Evolutionary conservation across 2,113 vertebrate species (phyloP), one percentile per base, ranked within the genome.

Genomic region (Bujurquina vittata): DNA sequence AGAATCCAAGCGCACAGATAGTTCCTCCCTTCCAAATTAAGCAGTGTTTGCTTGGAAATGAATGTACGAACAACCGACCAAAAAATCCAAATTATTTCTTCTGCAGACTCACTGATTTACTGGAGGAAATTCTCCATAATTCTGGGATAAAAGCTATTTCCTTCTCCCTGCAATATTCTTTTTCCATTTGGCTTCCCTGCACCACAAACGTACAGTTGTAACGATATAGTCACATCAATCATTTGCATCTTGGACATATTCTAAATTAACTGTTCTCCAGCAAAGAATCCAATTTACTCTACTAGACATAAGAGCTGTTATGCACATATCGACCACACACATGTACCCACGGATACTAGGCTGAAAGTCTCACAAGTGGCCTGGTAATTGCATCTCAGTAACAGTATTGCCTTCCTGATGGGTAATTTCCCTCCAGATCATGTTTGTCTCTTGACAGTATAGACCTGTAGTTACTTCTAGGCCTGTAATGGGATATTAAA

Each of bases 381-480:
- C 91, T 94, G 87, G 92, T 95, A 95, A 96, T 96, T 95, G 95
- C 93, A 95, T 95, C 95, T 95, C 93, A 93, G 91, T 92, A 94
- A 93, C 93, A 94, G 91, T 89, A 93, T 94, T 95, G 91, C 93
- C 91, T 94, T 95, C 92, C 93, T 93, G 94, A 95, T 95, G 93
- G 94, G 93, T 95, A 95, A 96, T 94, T 95, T 95, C 94, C 95
- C 94, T 92, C 87, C 40, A 93, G 95, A 95, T 95, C 94, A 93
- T 95, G 94, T 94, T 93, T 92, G 93, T 88, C 93, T 94, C 94
- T 92, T 93, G 93, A 91, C 92, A 87, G 85, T 90, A 93, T 89
- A 89, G 90, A 92, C 90, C 92, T 91, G 89, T 90, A 90, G 89
- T 94, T 92, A 91, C 94, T 93, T 92, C 88, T 88, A 79, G 86